These are phyloP conservation scores for Patiria pectinifera DNA, from an alignment of 53 echinoderm and acorn worm species.

Conservation along the genomic window DNA sequence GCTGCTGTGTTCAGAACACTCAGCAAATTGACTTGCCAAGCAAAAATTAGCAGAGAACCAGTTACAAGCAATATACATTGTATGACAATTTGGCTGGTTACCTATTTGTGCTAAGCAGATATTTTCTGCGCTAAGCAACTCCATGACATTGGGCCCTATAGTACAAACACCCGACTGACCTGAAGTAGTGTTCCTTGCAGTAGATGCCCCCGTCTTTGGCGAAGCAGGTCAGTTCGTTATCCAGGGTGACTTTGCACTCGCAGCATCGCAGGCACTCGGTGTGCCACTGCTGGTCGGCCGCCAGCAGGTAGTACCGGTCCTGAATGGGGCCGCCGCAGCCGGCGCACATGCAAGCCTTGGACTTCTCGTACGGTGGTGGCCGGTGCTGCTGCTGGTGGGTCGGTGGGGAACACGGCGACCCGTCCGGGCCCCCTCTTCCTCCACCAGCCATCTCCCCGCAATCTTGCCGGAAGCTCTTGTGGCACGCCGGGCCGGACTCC, in stretches of 20 bases:
- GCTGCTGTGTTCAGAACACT: too few species aligned
- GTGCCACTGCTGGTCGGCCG: slow-evolving; percentile 94
- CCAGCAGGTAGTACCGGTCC: slow-evolving; percentile 90
- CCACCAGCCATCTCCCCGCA: neutral
- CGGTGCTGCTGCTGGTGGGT: slow-evolving; percentile 20
- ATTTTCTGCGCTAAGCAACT: too few species aligned
- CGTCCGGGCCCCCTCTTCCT: neutral
- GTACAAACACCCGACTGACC: slow-evolving; percentile 62
- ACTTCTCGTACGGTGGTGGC: slow-evolving; percentile 30
- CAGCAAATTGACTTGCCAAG: too few species aligned
- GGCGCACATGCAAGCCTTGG: slow-evolving; percentile 81
- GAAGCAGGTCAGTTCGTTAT: slow-evolving; percentile 92
- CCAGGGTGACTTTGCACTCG: slow-evolving; percentile 86
- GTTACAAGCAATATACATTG: too few species aligned
- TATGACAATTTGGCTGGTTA: too few species aligned
- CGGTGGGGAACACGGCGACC: slow-evolving; percentile 9
- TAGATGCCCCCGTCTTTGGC: slow-evolving; percentile 94
- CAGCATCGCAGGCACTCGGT: slow-evolving; percentile 79
- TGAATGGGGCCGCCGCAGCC: slow-evolving; percentile 87
- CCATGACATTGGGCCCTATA: too few species aligned
- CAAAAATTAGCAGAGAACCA: too few species aligned
- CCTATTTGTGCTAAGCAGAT: too few species aligned
- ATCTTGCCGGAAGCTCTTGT: slow-evolving; percentile 10
- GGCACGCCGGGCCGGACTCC: slow-evolving; percentile 14
- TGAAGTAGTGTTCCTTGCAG: slow-evolving; percentile 96